These are phyloP conservation scores for Motacilla alba DNA, from an alignment of 2,113 vertebrate genomes.

Conservation along the genomic window DNA sequence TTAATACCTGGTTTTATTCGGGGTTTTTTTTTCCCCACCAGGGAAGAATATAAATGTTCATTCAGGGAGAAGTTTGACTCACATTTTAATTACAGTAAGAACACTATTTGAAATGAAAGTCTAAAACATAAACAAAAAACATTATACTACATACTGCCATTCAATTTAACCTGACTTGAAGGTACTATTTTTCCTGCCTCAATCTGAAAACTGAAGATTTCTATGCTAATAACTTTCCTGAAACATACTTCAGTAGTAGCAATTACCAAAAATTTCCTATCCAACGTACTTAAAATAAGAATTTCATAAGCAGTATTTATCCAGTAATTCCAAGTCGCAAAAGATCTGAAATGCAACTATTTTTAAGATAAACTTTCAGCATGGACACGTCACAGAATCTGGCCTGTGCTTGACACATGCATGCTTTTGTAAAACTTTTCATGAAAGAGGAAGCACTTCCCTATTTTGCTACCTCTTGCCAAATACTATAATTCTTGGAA, in stretches of 20 bases:
- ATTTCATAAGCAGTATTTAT: neutral
- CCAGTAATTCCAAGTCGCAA: neutral
- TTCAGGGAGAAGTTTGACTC: neutral
- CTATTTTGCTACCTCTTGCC: neutral
- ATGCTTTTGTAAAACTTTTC: neutral
- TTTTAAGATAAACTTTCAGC: neutral
- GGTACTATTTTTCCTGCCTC: neutral
- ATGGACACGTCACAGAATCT: neutral
- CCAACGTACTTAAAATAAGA: neutral
- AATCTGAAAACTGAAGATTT: neutral
- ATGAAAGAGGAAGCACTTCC: neutral
- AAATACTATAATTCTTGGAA: conserved; percentile 8
- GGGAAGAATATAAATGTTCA: neutral
- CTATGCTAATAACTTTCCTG: neutral
- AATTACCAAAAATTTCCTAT: neutral
- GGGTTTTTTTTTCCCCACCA: too few relatives aligned
- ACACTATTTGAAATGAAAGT: neutral
- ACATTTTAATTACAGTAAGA: neutral
- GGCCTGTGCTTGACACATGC: neutral
- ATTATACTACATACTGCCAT: neutral
- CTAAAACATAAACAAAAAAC: neutral
- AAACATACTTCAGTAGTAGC: neutral
- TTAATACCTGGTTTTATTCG: neutral
- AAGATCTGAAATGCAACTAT: neutral
- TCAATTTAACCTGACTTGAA: neutral